These are phyloP conservation scores for Nesoenas mayeri DNA, from an alignment of 2,113 vertebrate species.

Conservation along the genomic window DNA sequence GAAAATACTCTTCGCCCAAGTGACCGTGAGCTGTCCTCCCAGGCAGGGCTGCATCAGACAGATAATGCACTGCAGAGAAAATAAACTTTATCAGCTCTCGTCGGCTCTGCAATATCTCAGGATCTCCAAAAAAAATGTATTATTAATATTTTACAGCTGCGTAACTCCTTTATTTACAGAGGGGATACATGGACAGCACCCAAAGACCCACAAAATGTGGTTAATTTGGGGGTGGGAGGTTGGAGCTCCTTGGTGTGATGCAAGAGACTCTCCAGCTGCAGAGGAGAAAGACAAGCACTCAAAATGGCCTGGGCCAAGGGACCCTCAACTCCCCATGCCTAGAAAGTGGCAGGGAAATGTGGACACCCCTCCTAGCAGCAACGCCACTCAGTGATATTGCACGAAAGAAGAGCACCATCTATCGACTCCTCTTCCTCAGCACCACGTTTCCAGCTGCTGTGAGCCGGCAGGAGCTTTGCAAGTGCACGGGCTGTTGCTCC, in stretches of 20 bases:
- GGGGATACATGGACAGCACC: not conserved
- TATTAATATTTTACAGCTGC: not conserved
- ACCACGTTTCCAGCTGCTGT: fast-evolving
- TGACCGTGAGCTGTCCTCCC: not conserved
- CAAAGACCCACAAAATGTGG: fast-evolving
- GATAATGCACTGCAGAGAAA: not conserved
- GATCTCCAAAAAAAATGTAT: not conserved
- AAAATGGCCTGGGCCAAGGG: fast-evolving
- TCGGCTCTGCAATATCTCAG: not conserved
- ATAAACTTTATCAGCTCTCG: not conserved
- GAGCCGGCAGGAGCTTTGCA: fast-evolving
- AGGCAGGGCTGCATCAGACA: not conserved
- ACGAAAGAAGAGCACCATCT: constrained; percentile 26
- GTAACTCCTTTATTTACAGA: not conserved
- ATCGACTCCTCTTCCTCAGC: not conserved
- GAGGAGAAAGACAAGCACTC: not conserved
- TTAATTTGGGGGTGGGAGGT: not conserved
- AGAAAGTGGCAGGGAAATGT: not conserved
- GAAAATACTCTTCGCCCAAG: not conserved
- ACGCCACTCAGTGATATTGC: fast-evolving
- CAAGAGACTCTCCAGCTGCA: too few species aligned
- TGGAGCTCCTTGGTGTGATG: not conserved
- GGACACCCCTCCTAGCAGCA: not conserved
- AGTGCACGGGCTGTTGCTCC: not conserved
- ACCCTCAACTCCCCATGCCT: fast-evolving